phyloP scores from a whole-genome alignment of 2,797 vertebrate species.

The Onychomys arenicola region DNA sequence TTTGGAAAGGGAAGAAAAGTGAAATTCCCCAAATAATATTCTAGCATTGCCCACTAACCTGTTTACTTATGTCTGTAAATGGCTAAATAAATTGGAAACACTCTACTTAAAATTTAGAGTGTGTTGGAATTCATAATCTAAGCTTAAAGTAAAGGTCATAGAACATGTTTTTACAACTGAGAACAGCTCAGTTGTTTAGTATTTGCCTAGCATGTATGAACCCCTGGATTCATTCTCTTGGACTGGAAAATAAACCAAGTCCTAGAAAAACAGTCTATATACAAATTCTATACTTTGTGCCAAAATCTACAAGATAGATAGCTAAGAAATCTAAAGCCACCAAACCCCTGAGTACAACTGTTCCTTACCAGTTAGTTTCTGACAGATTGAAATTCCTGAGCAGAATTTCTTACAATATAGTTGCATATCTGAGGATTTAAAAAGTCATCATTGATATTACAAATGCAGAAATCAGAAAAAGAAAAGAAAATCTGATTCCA shows the following conservation, averaged over 20 bases:
- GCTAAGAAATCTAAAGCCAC: background rate
- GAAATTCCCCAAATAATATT: slow-evolving; percentile 53
- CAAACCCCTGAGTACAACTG: background rate
- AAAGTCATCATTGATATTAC: background rate
- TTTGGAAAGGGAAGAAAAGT: slow-evolving; percentile 63
- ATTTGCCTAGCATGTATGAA: background rate
- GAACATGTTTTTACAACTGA: background rate
- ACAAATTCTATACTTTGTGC: background rate
- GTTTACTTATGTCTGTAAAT: background rate
- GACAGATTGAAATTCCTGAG: background rate
- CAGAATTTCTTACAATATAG: background rate
- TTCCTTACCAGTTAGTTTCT: background rate
- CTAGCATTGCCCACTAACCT: slow-evolving; percentile 49
- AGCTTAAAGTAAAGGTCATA: background rate
- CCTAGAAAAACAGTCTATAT: background rate
- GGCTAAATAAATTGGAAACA: background rate
- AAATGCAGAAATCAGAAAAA: background rate
- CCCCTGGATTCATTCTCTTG: background rate
- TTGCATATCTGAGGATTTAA: background rate
- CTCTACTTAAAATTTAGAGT: slow-evolving; percentile 15
- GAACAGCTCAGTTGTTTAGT: background rate
- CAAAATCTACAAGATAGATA: background rate
- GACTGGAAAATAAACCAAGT: background rate
- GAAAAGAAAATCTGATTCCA: background rate
- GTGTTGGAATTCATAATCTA: background rate